Evolutionary conservation across 2,113 vertebrate species (phyloP).

Genomic region (Silurus meridionalis): DNA sequence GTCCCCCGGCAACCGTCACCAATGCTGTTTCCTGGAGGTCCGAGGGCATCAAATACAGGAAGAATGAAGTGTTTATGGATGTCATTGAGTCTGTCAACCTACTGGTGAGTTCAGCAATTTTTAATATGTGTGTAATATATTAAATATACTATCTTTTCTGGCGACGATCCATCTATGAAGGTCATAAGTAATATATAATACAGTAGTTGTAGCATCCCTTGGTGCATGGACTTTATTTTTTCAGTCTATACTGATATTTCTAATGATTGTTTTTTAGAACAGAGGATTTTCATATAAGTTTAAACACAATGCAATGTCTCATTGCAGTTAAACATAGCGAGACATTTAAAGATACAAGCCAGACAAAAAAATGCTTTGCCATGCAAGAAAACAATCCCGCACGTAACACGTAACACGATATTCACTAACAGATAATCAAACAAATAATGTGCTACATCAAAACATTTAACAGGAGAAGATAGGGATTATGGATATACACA

Average conservation of each 20-base stretch:
- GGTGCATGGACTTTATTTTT: background rate
- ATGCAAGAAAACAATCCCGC: background rate
- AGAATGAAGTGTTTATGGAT: slow-evolving; percentile 83
- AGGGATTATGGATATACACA: background rate
- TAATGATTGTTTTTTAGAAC: background rate
- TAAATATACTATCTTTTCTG: background rate
- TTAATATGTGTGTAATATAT: background rate
- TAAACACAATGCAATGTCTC: background rate
- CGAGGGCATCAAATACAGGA: slow-evolving; percentile 82
- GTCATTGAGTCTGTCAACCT: slow-evolving; percentile 81
- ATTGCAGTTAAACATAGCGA: background rate
- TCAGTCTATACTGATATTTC: background rate
- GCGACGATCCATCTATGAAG: background rate
- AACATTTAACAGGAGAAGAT: background rate
- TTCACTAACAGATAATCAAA: background rate
- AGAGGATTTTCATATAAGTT: background rate
- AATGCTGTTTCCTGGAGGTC: slow-evolving; percentile 82
- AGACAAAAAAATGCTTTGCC: background rate
- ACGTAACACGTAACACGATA: background rate
- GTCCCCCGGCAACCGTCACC: slow-evolving; percentile 79
- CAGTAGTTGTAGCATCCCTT: background rate
- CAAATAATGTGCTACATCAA: background rate
- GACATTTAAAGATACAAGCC: too few species aligned
- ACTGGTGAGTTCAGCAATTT: slow-evolving; percentile 66
- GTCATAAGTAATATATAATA: background rate